These are phyloP conservation scores for Antheraea yamamai DNA, from an alignment of 2,888 invertebrate genomes.

Conservation along the genomic window DNA sequence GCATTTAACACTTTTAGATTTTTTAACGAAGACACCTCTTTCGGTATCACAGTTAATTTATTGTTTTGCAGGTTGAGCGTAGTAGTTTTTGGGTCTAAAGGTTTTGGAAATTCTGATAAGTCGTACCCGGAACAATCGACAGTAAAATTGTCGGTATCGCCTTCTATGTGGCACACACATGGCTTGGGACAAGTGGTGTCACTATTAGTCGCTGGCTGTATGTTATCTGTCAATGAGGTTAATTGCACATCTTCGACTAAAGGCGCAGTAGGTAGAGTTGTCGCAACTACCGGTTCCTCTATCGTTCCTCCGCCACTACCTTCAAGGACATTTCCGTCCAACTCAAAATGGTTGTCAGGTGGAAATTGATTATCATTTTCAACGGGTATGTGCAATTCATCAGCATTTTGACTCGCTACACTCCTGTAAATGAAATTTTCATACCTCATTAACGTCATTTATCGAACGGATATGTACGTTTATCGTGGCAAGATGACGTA, in stretches of 20 bases:
- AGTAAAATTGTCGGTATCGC: conserved; percentile 51
- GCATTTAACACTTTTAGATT: conserved; percentile 63
- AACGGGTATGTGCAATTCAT: conserved; percentile 62
- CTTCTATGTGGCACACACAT: conserved; percentile 67
- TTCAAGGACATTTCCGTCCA: conserved; percentile 48
- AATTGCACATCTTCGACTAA: conserved; percentile 55
- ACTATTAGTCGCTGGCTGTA: conserved; percentile 30
- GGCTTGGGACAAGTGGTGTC: conserved; percentile 55
- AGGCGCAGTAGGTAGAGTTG: conserved; percentile 42
- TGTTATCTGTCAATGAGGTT: conserved; percentile 36
- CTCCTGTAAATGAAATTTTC: conserved; percentile 41
- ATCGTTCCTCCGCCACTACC: conserved; percentile 58
- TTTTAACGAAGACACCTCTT: conserved; percentile 58
- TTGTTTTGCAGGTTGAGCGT: conserved; percentile 69
- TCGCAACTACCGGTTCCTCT: conserved; percentile 48
- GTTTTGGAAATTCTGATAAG: conserved; percentile 73
- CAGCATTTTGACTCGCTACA: conserved; percentile 55
- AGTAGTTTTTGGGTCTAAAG: conserved; percentile 62
- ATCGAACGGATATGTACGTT: conserved; percentile 47
- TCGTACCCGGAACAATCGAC: conserved; percentile 76
- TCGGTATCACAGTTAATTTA: conserved; percentile 66
- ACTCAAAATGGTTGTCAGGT: conserved; percentile 57
- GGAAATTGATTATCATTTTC: conserved; percentile 72
- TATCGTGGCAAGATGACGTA: conserved; percentile 70
- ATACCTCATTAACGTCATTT: conserved; percentile 53